Conservation (phyloP, 1,140 invertebrate species). For the Cyrtorhinus lividipennis region DNA sequence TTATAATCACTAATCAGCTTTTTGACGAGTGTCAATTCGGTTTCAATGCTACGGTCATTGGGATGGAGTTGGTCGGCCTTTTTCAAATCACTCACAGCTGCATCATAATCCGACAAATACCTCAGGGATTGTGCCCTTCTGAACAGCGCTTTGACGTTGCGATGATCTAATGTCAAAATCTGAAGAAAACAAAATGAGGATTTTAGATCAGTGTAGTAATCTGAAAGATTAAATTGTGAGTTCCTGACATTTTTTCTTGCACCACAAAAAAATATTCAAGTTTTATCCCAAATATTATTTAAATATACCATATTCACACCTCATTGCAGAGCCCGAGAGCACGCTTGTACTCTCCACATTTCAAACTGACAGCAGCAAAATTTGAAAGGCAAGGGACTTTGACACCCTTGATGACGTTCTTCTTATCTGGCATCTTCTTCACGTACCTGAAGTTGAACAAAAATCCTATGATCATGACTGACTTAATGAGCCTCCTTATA, state of each 20-base stretch:
- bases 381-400: slow-evolving; percentile 42
- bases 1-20: slow-evolving; percentile 2
- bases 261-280: too few species aligned
- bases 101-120: slow-evolving; percentile 2
- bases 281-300: too few species aligned
- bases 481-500: too few species aligned
- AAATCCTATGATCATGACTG: too few species aligned
- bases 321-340: slow-evolving; percentile 46
- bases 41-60: neutral
- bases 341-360: slow-evolving; percentile 41
- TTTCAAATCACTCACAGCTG: slow-evolving; percentile 11
- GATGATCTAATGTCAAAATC: slow-evolving; percentile 47
- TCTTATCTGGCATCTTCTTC: neutral
- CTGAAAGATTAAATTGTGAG: slow-evolving; percentile 7
- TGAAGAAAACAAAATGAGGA: slow-evolving; percentile 33
- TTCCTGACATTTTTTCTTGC: too few species aligned
- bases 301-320: too few species aligned
- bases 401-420: slow-evolving; percentile 24
- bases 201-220: too few species aligned
- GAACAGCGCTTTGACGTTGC: slow-evolving; percentile 64
- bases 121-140: slow-evolving; percentile 51
- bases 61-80: neutral
- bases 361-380: slow-evolving; percentile 50
- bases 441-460: neutral
- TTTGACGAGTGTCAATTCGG: slow-evolving; percentile 3